These are phyloP conservation scores for Caretta caretta DNA, from an alignment of 2,113 vertebrate species.

Conservation along the genomic window DNA sequence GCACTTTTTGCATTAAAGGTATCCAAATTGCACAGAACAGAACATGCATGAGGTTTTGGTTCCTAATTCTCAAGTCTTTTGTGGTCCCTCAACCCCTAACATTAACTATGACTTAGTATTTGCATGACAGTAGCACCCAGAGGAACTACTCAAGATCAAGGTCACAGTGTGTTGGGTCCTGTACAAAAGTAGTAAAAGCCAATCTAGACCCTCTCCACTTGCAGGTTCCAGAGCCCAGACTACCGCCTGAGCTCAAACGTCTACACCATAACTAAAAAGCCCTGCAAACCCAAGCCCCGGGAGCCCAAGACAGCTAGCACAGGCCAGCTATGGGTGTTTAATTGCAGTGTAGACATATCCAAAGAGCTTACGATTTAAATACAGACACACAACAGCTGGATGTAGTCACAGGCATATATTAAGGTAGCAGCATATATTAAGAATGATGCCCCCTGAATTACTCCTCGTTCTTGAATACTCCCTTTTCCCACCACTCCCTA, in stretches of 20 bases:
- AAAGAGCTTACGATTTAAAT: background rate
- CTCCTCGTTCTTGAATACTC: background rate
- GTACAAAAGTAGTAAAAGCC: rapidly evolving
- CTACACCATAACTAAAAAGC: no score
- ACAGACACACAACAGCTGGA: background rate
- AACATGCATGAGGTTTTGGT: background rate
- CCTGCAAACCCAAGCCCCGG: no score
- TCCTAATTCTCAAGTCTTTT: background rate
- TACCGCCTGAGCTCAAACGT: no score
- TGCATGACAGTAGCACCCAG: background rate
- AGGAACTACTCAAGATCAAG: background rate
- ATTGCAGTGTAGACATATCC: background rate
- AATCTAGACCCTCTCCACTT: no score
- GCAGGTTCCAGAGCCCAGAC: no score
- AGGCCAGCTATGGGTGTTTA: background rate
- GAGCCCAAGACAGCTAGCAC: no score
- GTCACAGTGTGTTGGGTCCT: rapidly evolving
- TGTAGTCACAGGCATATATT: background rate
- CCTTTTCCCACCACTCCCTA: background rate
- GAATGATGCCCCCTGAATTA: background rate
- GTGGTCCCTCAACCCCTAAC: rapidly evolving
- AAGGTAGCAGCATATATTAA: background rate
- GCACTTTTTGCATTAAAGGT: background rate
- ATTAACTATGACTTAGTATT: background rate
- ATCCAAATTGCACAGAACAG: background rate